phyloP scores from a whole-genome alignment of 2,113 vertebrate species.

The Scomber colias region DNA sequence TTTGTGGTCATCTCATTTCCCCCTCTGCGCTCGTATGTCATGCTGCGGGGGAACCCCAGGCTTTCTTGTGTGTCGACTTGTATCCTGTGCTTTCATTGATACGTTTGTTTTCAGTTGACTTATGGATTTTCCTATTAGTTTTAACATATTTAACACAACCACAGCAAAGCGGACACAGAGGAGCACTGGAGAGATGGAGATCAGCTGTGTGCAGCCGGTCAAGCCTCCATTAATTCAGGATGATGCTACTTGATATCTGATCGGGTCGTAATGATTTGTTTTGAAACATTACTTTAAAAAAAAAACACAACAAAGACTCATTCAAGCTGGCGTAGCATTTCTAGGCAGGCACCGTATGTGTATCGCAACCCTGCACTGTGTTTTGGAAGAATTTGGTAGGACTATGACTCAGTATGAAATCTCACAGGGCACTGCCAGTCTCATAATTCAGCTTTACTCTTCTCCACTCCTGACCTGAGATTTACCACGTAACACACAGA shows the following conservation, averaged over 20 bases:
- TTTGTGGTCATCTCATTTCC: conserved; percentile 37
- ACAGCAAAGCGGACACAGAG: conserved; percentile 19
- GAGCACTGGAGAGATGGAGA: conserved; percentile 4
- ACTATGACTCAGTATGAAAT: conserved; percentile 46
- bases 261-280: conserved; percentile 29
- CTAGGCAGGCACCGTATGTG: background rate
- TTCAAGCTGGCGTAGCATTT: conserved; percentile 17
- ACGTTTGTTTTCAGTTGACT: conserved; percentile 40
- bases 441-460: conserved; percentile 57
- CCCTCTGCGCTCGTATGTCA: conserved; percentile 25
- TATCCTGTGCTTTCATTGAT: conserved; percentile 33
- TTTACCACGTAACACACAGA: conserved; percentile 21
- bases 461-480: conserved; percentile 43
- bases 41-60: conserved; percentile 26
- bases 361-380: background rate
- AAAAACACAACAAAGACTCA: background rate
- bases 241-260: conserved; percentile 41
- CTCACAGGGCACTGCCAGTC: conserved; percentile 34
- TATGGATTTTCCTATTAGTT: conserved; percentile 20
- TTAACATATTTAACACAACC: conserved; percentile 31
- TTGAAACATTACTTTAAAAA: conserved; percentile 16
- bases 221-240: conserved; percentile 31
- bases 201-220: conserved; percentile 39
- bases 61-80: conserved; percentile 9
- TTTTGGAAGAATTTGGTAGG: conserved; percentile 38